Percentiles rank a stretch among this genome's conserved stretches.
Conservation (phyloP, 2,888 invertebrate genomes). For the Sepioteuthis lessoniana region DNA sequence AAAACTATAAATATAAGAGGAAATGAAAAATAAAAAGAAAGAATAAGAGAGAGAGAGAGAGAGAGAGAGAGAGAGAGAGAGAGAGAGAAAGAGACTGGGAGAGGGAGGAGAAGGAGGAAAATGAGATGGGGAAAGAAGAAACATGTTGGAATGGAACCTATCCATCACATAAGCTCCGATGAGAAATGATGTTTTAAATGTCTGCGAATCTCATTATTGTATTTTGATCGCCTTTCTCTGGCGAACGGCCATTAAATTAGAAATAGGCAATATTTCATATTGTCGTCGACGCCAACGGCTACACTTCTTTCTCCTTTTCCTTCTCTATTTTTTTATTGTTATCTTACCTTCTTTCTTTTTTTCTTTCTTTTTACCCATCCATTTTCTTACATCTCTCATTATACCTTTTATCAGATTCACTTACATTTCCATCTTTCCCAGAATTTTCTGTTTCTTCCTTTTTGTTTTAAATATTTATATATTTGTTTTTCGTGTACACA, state of each 20-base stretch:
- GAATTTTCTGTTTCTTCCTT: not conserved
- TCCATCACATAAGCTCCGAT: constrained; percentile 6
- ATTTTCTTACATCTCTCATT: not conserved
- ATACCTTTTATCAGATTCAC: no score
- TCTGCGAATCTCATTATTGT: constrained; percentile 33
- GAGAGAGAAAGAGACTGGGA: not conserved
- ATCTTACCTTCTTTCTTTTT: not conserved
- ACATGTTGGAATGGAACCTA: not conserved
- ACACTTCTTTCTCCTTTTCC: not conserved
- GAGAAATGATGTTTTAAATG: constrained; percentile 33
- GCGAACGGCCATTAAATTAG: constrained; percentile 33
- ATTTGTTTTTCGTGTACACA: not conserved
- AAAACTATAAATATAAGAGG: not conserved
- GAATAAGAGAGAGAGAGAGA: not conserved
- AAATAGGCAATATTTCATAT: constrained; percentile 23
- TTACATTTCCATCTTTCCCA: no score
- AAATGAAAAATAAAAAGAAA: not conserved
- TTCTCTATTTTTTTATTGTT: not conserved
- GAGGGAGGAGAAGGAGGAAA: not conserved
- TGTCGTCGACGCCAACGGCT: not conserved
- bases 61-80: not conserved
- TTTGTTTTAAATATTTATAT: not conserved
- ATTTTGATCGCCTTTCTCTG: constrained; percentile 8
- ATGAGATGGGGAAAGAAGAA: not conserved
- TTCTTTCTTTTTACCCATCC: not conserved